These are phyloP conservation scores for Spinus olivaceus DNA, from an alignment of 2,797 vertebrate species.

Conservation along the genomic window DNA sequence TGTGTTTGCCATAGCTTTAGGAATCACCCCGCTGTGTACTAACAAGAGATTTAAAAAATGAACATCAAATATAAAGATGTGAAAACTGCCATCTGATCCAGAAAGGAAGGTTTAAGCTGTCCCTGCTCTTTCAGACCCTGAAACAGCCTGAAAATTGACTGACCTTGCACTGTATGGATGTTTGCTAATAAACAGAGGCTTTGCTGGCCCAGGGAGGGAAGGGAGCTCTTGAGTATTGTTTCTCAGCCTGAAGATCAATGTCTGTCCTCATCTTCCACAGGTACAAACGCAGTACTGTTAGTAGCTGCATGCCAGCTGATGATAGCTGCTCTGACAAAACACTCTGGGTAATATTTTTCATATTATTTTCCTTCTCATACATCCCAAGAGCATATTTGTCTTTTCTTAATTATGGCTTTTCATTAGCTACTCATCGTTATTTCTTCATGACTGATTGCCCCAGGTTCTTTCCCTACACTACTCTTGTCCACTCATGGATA, in stretches of 20 bases:
- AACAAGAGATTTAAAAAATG: background rate
- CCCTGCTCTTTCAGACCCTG: background rate
- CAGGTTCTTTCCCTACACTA: background rate
- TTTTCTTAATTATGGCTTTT: constrained; percentile 43
- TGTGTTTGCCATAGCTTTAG: background rate
- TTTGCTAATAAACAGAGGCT: background rate
- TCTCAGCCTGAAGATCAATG: background rate
- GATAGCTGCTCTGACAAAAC: background rate
- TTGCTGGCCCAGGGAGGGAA: background rate
- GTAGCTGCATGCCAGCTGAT: background rate
- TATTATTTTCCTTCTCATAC: background rate
- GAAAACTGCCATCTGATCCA: background rate
- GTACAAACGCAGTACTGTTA: background rate
- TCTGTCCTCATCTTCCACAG: background rate
- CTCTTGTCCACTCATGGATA: background rate
- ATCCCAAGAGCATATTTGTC: constrained; percentile 2
- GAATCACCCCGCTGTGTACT: background rate
- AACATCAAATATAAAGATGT: background rate
- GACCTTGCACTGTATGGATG: background rate
- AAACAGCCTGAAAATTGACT: background rate
- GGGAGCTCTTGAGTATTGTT: background rate
- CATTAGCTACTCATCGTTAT: constrained; percentile 41
- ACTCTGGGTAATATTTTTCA: background rate
- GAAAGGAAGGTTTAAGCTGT: constrained; percentile 10
- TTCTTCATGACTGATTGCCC: constrained; percentile 42